A percentile compares a stretch with the other conserved stretches of the same genome.
phyloP scores from a whole-genome alignment of 92 coral and sea anemone species.

The Palythoa grandiflora region DNA sequence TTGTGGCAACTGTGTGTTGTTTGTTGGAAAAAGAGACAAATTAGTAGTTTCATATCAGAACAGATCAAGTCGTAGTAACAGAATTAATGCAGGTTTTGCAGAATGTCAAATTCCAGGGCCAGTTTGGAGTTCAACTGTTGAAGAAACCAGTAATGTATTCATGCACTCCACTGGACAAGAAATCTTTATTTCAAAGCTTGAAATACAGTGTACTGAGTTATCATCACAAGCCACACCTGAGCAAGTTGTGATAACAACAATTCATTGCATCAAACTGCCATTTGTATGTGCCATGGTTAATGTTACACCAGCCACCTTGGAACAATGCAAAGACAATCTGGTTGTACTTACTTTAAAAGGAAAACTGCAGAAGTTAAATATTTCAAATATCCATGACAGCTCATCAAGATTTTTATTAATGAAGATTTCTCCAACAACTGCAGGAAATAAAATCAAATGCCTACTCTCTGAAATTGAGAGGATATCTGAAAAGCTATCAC shows the following conservation, averaged over 20 bases:
- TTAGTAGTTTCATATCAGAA: constrained; percentile 43
- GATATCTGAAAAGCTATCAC: constrained; percentile 14
- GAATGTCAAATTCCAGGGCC: constrained; percentile 64
- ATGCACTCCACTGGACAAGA: constrained; percentile 73
- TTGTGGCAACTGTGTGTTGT: constrained; percentile 36
- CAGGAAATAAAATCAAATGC: constrained; percentile 65
- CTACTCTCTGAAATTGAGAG: constrained; percentile 47
- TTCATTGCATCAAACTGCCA: constrained; percentile 46
- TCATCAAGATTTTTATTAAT: background rate
- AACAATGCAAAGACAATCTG: constrained; percentile 9
- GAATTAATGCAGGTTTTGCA: background rate
- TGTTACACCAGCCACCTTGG: background rate
- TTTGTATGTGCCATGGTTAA: constrained; percentile 43
- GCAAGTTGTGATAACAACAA: background rate
- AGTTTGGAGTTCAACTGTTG: constrained; percentile 62
- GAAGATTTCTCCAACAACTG: constrained; percentile 51
- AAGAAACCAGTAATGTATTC: constrained; percentile 25
- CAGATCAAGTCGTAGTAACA: background rate
- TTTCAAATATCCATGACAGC: constrained; percentile 37
- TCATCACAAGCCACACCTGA: background rate
- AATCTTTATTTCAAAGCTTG: constrained; percentile 54
- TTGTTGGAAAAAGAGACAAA: constrained; percentile 71
- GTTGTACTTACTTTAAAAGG: constrained; percentile 52
- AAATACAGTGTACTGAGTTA: background rate
- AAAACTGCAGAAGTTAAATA: constrained; percentile 43